These are phyloP conservation scores for Drosophila subsilvestris DNA, from an alignment of 2,888 invertebrate genomes.

Conservation along the genomic window DNA sequence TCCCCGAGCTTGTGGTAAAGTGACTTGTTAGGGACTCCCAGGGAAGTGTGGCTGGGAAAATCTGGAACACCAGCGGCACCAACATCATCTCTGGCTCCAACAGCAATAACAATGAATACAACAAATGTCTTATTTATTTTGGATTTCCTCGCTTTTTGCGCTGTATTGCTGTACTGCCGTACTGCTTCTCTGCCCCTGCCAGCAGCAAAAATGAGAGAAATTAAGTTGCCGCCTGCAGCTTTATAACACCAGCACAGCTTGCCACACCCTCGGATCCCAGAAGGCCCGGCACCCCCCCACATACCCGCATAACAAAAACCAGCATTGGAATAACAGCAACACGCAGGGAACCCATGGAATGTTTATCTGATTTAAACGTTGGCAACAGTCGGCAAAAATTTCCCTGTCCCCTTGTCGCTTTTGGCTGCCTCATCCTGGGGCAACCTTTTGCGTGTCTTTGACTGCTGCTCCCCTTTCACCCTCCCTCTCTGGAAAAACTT, in stretches of 20 bases:
- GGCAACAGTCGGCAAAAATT: conserved; percentile 51
- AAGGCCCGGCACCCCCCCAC: neutral
- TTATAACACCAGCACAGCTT: conserved; percentile 65
- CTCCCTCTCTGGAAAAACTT: conserved; percentile 49
- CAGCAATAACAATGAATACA: conserved; percentile 41
- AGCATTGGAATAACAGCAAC: conserved; percentile 44
- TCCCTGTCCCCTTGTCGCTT: neutral
- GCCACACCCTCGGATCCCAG: conserved; percentile 44
- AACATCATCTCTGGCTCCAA: conserved; percentile 4
- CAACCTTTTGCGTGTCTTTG: conserved; percentile 62
- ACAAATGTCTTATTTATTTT: conserved; percentile 66
- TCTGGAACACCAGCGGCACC: conserved; percentile 29
- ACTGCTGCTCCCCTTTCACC: conserved; percentile 9
- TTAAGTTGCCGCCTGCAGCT: conserved; percentile 78
- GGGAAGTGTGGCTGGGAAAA: conserved; percentile 45
- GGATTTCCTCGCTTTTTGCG: conserved; percentile 42
- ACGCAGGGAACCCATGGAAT: conserved; percentile 45
- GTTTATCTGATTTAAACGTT: conserved; percentile 77
- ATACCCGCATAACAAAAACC: conserved; percentile 33
- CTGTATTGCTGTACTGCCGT: neutral
- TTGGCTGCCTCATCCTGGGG: conserved; percentile 22
- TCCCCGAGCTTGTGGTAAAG: conserved; percentile 16
- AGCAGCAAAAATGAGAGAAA: conserved; percentile 56
- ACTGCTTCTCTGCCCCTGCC: neutral
- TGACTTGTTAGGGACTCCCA: conserved; percentile 56